These are phyloP conservation scores for Haemorhous mexicanus DNA, from an alignment of 2,113 vertebrate genomes.

Conservation along the genomic window DNA sequence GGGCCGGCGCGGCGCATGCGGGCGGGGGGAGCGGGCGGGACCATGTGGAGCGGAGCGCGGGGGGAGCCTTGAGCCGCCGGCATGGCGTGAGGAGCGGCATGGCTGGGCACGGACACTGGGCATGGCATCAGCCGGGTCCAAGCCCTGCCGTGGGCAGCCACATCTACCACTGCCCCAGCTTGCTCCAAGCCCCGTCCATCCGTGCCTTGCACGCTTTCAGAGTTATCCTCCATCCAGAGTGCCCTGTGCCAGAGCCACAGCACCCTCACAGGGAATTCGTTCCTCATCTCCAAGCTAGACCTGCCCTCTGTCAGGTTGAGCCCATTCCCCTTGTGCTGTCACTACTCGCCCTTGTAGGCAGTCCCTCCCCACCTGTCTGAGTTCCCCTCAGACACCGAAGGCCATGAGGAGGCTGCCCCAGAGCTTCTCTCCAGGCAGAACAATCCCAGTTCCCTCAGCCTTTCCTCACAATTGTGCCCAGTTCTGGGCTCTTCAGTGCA, in stretches of 20 bases:
- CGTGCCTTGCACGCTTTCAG: no score
- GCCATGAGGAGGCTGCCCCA: accelerated
- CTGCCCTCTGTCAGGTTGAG: not conserved
- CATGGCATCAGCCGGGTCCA: not conserved
- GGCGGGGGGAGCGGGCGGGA: not conserved
- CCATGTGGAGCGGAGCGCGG: not conserved
- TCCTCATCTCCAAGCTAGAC: accelerated
- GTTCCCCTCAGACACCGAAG: not conserved
- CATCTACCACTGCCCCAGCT: accelerated
- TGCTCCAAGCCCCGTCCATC: not conserved
- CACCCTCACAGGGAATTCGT: not conserved
- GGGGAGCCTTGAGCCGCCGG: not conserved
- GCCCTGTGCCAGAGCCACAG: not conserved
- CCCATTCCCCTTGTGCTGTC: not conserved
- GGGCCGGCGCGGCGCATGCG: not conserved
- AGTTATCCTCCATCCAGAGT: not conserved
- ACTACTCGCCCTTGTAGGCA: no score
- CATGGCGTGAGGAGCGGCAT: accelerated
- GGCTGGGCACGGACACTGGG: not conserved
- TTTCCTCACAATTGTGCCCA: accelerated
- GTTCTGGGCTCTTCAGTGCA: not conserved
- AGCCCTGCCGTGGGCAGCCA: no score
- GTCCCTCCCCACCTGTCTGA: no score
- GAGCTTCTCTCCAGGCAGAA: not conserved
- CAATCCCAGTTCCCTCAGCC: not conserved